Evolutionary conservation across 2,113 vertebrate species (phyloP), one percentile per base, ranked within the genome.

Genomic region (Acrocephalus arundinaceus): DNA sequence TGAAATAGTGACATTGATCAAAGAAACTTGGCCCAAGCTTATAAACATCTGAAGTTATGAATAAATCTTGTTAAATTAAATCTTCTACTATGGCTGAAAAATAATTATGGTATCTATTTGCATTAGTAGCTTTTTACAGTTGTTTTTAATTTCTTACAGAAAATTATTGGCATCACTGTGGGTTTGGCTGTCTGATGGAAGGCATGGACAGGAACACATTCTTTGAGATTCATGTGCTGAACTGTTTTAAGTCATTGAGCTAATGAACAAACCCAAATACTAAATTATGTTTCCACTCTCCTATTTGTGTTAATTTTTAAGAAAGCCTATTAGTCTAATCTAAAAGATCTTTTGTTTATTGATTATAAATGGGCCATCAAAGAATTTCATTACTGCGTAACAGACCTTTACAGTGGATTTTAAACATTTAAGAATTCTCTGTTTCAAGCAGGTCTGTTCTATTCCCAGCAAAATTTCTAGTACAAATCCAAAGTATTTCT

Each of bases 101-200:
- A 54, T 81, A 93, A 85, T 94, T 85, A 87, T 23, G 33, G 19
- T 54, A 79, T 84, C 68, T 94, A 15, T 84, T 95, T 93, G 65
- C 79, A 68, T 92, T 78, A 90, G 41, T 68, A 77, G 28, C 33
- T 80, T 92, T 86, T 67, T 77, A 58, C 49, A 80, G 33, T 59
- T 67, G n/a, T 52, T 94, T 88, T 84, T 63, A 85, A 88, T 70
- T 71, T 71, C 33, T 71, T 90, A 48, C 16, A 88, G 63, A 77
- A 77, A 73, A 87, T 74, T 55, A 37, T 66, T 77, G 39, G 9
- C 19, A 22, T 93, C 71, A 35, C 28, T 55, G 2, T 67, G 68
- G 63, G 7, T 35, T 63, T 82, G 58, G 37, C 35, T 81, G 2
- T 62, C 46, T 76, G 27, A 43, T 57, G 62, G 54, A 30, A 61